Conservation (phyloP, 2,113 vertebrate species). For the Myiagra hebetior region DNA sequence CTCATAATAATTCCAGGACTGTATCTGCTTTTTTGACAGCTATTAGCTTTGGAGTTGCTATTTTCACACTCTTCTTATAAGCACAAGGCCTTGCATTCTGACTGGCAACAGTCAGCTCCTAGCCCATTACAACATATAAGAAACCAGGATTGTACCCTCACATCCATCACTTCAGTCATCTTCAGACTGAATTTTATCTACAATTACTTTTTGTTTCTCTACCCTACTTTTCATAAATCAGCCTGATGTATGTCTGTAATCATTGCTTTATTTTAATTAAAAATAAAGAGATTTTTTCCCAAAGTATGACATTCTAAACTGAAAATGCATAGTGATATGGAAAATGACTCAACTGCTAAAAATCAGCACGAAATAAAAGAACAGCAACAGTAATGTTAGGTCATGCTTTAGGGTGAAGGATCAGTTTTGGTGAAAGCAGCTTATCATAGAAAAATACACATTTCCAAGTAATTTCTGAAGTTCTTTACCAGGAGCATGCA, state of each 20-base stretch:
- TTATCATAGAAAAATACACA: neutral
- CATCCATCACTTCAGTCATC: neutral
- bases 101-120: neutral
- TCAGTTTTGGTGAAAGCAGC: neutral
- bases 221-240: neutral
- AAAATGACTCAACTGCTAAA: neutral
- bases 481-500: neutral
- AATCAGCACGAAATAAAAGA: neutral
- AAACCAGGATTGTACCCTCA: neutral
- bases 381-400: neutral
- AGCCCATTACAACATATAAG: neutral
- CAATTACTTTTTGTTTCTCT: neutral
- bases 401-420: neutral
- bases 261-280: neutral
- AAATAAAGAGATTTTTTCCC: neutral
- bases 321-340: neutral
- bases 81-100: neutral
- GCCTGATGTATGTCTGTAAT: neutral
- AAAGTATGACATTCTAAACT: neutral
- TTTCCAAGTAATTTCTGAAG: neutral
- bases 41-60: neutral
- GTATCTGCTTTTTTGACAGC: neutral
- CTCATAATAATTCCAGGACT: neutral
- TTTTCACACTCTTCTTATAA: neutral
- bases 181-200: neutral